Percentiles rank a stretch among this genome's conserved stretches.
Evolutionary conservation across 2,113 vertebrate genomes (phyloP).

Genomic region (Pardalotus punctatus): DNA sequence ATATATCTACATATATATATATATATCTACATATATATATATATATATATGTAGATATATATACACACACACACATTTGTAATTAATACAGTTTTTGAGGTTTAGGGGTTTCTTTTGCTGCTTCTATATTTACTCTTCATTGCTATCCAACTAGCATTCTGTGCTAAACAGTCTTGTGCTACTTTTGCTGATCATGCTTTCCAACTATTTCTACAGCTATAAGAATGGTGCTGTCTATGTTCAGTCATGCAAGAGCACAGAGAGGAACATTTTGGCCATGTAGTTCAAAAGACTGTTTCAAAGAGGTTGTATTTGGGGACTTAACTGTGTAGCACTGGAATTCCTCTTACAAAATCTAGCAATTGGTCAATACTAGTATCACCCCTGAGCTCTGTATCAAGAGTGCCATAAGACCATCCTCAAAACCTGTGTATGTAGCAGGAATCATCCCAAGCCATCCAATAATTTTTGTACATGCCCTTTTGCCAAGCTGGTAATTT

Average conservation of each 20-base stretch:
- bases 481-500: background rate
- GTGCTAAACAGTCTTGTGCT: background rate
- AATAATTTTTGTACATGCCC: background rate
- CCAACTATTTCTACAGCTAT: background rate
- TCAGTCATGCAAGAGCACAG: background rate
- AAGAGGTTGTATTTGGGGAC: background rate
- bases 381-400: background rate
- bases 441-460: background rate
- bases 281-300: background rate
- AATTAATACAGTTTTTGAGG: background rate
- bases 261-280: background rate
- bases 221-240: background rate
- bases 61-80: no score
- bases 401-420: background rate
- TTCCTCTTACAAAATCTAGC: background rate
- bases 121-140: background rate
- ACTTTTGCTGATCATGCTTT: background rate
- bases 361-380: background rate
- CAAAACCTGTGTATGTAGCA: background rate
- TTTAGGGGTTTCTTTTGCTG: background rate
- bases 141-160: background rate
- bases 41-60: background rate
- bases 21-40: background rate
- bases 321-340: background rate
- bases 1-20: background rate